A percentile compares a stretch with the other conserved stretches of the same genome.
Conservation (phyloP, 1,140 invertebrate genomes). For the Helicoverpa zea region DNA sequence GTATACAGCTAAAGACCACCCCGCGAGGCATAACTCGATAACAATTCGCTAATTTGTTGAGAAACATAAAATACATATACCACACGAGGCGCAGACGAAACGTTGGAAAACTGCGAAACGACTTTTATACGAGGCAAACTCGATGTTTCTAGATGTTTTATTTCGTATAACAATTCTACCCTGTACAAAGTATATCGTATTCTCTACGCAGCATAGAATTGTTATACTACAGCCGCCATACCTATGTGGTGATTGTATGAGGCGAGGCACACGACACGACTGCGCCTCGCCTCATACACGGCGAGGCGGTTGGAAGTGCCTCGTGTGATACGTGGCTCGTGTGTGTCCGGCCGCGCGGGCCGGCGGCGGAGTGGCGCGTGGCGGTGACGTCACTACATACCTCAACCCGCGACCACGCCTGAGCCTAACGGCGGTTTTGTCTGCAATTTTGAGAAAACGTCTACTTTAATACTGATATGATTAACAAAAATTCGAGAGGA, state of each 20-base stretch:
- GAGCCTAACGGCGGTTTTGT: conserved; percentile 54
- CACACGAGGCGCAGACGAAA: neutral
- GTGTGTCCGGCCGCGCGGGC: neutral
- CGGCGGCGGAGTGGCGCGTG: neutral
- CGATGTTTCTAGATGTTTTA: no score
- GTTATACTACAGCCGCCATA: no score
- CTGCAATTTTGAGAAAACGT: conserved; percentile 49
- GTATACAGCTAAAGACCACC: conserved; percentile 26
- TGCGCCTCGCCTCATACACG: neutral
- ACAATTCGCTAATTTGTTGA: conserved; percentile 47
- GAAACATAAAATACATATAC: neutral
- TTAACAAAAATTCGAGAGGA: neutral
- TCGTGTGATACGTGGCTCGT: no score
- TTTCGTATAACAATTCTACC: no score
- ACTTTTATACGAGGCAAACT: neutral
- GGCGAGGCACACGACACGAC: neutral
- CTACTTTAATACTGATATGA: neutral
- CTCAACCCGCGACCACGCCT: conserved; percentile 65
- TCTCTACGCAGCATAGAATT: no score
- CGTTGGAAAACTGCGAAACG: neutral
- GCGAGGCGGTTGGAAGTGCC: neutral
- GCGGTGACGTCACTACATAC: conserved; percentile 48
- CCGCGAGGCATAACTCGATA: conserved; percentile 22
- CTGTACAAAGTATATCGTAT: no score
- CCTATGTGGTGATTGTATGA: no score